These are phyloP conservation scores for Sebastes nivosus DNA, from an alignment of 2,797 vertebrate genomes.

Conservation along the genomic window DNA sequence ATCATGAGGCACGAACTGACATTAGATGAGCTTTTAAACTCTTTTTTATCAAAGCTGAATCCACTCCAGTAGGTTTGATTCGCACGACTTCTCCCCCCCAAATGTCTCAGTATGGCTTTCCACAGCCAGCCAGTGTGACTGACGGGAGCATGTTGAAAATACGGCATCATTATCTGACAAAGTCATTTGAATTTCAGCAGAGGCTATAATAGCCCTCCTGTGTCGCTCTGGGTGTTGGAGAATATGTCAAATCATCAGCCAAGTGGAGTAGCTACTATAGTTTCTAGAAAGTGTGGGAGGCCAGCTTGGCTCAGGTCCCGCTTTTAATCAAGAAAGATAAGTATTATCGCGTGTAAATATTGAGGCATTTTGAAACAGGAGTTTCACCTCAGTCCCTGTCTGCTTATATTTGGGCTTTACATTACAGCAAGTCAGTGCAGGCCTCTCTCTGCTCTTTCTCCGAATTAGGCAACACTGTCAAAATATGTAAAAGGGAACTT, in stretches of 20 bases:
- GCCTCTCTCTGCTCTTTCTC: constrained; percentile 39
- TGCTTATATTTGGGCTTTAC: constrained; percentile 44
- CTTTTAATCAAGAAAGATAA: constrained; percentile 32
- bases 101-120: constrained; percentile 10
- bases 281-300: constrained; percentile 20
- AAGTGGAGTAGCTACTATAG: neutral
- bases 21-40: constrained; percentile 23
- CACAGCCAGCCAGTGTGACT: neutral
- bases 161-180: constrained; percentile 22
- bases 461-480: constrained; percentile 52
- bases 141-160: constrained; percentile 23
- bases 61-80: constrained; percentile 7
- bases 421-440: constrained; percentile 49
- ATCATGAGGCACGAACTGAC: constrained; percentile 17
- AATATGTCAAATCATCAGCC: neutral
- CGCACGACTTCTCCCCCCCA: constrained; percentile 6
- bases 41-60: neutral
- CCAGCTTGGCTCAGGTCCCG: neutral
- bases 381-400: constrained; percentile 5
- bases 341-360: constrained; percentile 28
- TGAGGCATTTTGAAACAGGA: constrained; percentile 27
- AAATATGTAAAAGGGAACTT: constrained; percentile 45
- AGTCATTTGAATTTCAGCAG: constrained; percentile 42
- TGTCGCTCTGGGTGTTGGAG: neutral
- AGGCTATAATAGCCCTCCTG: neutral